Conservation (phyloP, 2,113 vertebrate genomes). For the Gambusia holbrooki region DNA sequence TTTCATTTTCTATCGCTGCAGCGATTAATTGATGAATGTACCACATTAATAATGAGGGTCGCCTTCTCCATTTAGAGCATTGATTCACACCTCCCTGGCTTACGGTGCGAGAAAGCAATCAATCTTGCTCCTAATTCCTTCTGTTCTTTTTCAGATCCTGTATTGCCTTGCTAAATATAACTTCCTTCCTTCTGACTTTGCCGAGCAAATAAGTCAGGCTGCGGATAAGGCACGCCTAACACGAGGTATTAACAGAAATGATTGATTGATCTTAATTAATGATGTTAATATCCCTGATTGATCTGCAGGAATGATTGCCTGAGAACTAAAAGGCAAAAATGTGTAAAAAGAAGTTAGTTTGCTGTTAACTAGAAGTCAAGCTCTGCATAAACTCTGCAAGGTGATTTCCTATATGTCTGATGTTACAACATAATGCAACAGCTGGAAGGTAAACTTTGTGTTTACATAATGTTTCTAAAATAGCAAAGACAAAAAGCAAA, state of each 20-base stretch:
- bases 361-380: neutral
- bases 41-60: constrained; percentile 72
- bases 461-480: constrained; percentile 65
- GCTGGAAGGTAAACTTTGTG: constrained; percentile 56
- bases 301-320: constrained; percentile 28
- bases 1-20: constrained; percentile 48
- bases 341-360: neutral
- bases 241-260: constrained; percentile 55
- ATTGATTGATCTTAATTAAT: constrained; percentile 66
- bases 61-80: constrained; percentile 71
- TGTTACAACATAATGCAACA: constrained; percentile 51
- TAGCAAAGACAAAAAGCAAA: constrained; percentile 42
- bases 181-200: constrained; percentile 66
- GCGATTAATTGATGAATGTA: constrained; percentile 72
- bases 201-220: constrained; percentile 67
- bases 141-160: constrained; percentile 53
- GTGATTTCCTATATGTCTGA: constrained; percentile 22
- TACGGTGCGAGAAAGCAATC: constrained; percentile 70
- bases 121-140: constrained; percentile 60
- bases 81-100: constrained; percentile 73
- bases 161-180: constrained; percentile 78
- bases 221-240: constrained; percentile 38
- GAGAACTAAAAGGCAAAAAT: constrained; percentile 9
- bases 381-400: constrained; percentile 16
- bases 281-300: constrained; percentile 47